Conservation (phyloP, 2,113 vertebrate genomes). For the Melanocharis versteri region DNA sequence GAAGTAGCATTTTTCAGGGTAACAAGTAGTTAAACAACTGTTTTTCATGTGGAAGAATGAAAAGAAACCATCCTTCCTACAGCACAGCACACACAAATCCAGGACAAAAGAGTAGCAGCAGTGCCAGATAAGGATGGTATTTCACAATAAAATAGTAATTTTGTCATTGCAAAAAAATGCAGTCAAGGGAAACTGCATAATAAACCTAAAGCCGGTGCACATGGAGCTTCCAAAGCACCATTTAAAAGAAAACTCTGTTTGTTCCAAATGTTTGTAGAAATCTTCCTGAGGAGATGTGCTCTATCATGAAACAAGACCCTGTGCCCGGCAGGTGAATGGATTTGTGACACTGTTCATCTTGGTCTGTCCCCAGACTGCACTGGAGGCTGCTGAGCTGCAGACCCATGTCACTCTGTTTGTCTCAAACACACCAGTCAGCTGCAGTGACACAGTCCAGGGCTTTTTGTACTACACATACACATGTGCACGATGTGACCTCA, state of each 20-base stretch:
- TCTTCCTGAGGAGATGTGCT: background rate
- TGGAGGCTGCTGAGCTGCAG: background rate
- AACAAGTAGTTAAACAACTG: background rate
- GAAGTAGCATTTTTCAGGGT: background rate
- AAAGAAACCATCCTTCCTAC: background rate
- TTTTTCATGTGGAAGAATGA: background rate
- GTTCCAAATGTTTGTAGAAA: background rate
- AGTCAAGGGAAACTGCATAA: background rate
- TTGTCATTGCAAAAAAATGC: background rate
- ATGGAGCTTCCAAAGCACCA: background rate
- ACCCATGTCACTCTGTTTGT: background rate
- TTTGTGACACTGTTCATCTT: fast-evolving
- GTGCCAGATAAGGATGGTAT: background rate
- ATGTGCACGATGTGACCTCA: background rate
- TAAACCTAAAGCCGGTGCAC: background rate
- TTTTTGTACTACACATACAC: fast-evolving
- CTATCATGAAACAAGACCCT: background rate
- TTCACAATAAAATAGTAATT: background rate
- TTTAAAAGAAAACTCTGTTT: background rate
- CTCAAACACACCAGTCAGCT: background rate
- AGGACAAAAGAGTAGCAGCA: background rate
- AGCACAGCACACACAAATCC: background rate
- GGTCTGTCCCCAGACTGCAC: fast-evolving
- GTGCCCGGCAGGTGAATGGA: background rate
- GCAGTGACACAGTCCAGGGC: fast-evolving